Evolutionary conservation across 2,888 invertebrate species (phyloP), one percentile per base, ranked within the genome.

Genomic region (Yponomeuta cagnagella): DNA sequence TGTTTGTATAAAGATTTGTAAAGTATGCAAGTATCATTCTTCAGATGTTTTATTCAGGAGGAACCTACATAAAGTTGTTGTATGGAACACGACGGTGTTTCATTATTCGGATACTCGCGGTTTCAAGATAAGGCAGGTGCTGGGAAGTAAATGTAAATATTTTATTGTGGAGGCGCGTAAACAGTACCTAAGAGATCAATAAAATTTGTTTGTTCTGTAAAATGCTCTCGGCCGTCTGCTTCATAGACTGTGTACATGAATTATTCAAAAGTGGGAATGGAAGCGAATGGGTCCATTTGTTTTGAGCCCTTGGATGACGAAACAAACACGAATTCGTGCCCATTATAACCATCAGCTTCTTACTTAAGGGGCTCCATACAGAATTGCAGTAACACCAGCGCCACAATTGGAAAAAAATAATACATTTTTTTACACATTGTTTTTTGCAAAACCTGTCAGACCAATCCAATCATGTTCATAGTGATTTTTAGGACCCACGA

Each of bases 171-270:
- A 82, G 85, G 86, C 80, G 85, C 88, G 70, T 70, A 89, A 91
- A 92, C 89, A 88, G 83, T 85, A 87, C 92, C 90, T 85, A 84
- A 77, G 92, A 91, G 92, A 91, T 91, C 92, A 90, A 91, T 92
- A 91, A 91, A 90, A 91, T 91, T 91, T 90, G 90, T 91, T 91
- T 92, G 86, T 89, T 90, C 85, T 89, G 88, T 90, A 89, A 91
- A 91, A 90, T 86, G 87, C 86, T 86, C 87, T 86, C 85, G 80
- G 83, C 85, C 87, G 86, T 86, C 87, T 88, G 88, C 79, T 86
- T 86, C 90, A 91, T 90, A 90, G 90, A 90, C 91, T 89, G 88
- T 87, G 81, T 84, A 82, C 82, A 90, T 91, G 90, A 90, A 92
- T 91, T 83, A 91, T 92, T 91, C 90, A 92, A 83, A 83, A 77